phyloP scores from a whole-genome alignment of 2,113 vertebrate species.

The Salvelinus alpinus region DNA sequence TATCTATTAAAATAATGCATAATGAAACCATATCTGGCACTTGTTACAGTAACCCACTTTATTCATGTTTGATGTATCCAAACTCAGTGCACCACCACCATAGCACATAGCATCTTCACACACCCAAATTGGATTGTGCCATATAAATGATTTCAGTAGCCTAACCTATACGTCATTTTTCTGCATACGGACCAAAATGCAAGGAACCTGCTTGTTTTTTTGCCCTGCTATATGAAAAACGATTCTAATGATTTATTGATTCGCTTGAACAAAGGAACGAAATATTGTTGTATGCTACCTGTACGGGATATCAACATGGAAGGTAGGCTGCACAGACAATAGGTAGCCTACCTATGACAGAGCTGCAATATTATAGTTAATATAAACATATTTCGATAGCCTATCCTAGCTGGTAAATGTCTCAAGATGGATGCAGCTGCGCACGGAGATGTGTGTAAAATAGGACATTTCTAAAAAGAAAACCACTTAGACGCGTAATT shows the following conservation, averaged over 20 bases:
- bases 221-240: slow-evolving; percentile 3
- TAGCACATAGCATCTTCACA: slow-evolving; percentile 52
- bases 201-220: slow-evolving; percentile 45
- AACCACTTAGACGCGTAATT: neutral
- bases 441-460: slow-evolving; percentile 47
- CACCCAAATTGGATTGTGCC: slow-evolving; percentile 66
- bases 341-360: slow-evolving; percentile 22
- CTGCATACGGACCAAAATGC: slow-evolving; percentile 73
- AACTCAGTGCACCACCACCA: neutral
- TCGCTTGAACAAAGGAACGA: slow-evolving; percentile 20
- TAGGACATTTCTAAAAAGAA: neutral
- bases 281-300: slow-evolving; percentile 29
- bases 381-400: slow-evolving; percentile 13
- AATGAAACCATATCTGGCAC: neutral
- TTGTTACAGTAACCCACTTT: slow-evolving; percentile 10
- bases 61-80: neutral
- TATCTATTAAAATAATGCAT: neutral
- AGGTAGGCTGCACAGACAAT: slow-evolving; percentile 55
- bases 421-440: slow-evolving; percentile 71
- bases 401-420: slow-evolving; percentile 36
- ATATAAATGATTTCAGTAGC: slow-evolving; percentile 63
- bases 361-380: neutral
- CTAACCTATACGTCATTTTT: slow-evolving; percentile 65
- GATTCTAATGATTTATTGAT: neutral
- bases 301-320: slow-evolving; percentile 59